Base-by-base conservation (phyloP, 2,113 vertebrate species). In the Oceanites oceanicus region DNA sequence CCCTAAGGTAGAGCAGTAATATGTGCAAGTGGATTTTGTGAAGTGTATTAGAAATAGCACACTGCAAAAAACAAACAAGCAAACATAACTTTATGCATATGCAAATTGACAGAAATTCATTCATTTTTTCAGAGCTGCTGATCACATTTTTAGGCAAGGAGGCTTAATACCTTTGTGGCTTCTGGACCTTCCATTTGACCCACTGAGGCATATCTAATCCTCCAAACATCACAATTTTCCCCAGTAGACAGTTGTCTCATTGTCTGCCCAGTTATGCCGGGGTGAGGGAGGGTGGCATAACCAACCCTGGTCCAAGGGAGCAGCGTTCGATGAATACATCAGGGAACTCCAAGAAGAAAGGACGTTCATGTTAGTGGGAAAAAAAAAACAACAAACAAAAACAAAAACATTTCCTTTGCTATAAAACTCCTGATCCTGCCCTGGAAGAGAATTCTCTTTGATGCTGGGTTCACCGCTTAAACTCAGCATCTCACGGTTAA, bases 291-390 rank as follows among this genome's bases (percentile, higher is more conserved):
- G 20, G 36, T 9, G 30, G 27, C 15, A 45, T 4, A 66, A 27
- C 27, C 36, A 50, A 25, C 22, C 12, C 50, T 21, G 42, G 42
- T 15, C n/a, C 50, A 9, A 34, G 42, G 56, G 11, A 71, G 32
- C 34, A 25, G 40, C 21, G 1, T 9, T 38, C 1, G 2, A 17
- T 32, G 26, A 11, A 5, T 13, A 36, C 7, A 0, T 13, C 18
- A 36, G 52, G 42, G 22, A 22, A 50, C 49, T 8, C 40, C 26
- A 36, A 50, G 42, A 42, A 32, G 6, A 25, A 15, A 32, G 20
- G 17, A 21, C n/a, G 8, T 22, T 38, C 30, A 7, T n/a, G 34
- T 6, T 3, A 21, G 23, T 9, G 52, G 6, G 6, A 19, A 4
- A 23, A 77, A 29, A 29, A 12, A 55, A 52, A 50, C 27, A 15